Evolutionary conservation across 2,888 invertebrate genomes (phyloP), one percentile per base, ranked within the genome.

Genomic region (Andrena minutula): DNA sequence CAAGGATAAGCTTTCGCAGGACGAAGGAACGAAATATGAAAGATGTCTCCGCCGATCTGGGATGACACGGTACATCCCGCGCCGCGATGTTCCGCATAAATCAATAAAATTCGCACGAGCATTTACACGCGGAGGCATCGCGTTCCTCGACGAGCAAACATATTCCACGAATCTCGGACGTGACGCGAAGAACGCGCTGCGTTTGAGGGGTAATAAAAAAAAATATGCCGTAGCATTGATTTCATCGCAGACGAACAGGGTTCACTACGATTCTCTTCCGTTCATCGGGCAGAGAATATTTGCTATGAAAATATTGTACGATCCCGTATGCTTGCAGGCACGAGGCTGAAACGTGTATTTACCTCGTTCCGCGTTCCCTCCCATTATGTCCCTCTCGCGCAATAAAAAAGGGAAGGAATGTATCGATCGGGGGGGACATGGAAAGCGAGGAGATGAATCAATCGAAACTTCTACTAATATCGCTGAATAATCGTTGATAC

Each of bases 1-100:
- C 26, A 53, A 58, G 72, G 49, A 73, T 68, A 65, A 63, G 47
- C 30, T 32, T 6, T 30, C 47, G 12, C 53, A 3, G 53, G n/a
- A 16, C 20, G 60, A 53, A 68, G 64, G 64, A 82, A 63, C 49
- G 82, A 75, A 72, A 72, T 72, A 75, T 78, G 79, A 66, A 79
- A 30, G 51, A 65, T 66, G 30, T 35, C 26, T 58, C 53, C 26
- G 8, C 16, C 53, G 71, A 51, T 68, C 64, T 3, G 51, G 47
- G 35, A 51, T 32, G 68, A 71, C 63, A 47, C 51, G 26, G 53
- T 66, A 28, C 28, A 28, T 32, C 58, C 41, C n/a, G 10, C 6
- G n/a, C 49, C 28, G 35, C 63, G 32, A 65, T 47, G 51, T 53
- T 32, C 23, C 30, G 41, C 26, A 23, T 53, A 70, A 77, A 83